These are phyloP conservation scores for Drosophila subpulchrella DNA, from an alignment of 1,140 invertebrate genomes.

Conservation along the genomic window DNA sequence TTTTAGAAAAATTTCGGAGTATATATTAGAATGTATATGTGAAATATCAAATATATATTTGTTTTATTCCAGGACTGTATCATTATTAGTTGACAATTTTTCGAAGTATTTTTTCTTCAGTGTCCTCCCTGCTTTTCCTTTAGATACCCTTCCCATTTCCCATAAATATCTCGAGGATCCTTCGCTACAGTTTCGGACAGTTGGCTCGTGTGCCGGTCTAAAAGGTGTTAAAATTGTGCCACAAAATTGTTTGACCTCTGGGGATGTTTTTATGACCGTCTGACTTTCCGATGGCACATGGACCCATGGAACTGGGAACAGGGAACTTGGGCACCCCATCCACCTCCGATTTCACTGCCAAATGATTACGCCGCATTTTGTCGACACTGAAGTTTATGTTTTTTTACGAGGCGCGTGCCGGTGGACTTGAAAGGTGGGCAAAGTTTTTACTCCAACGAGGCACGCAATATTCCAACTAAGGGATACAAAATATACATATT, in stretches of 20 bases:
- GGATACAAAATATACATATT: constrained; percentile 50
- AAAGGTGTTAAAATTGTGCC: constrained; percentile 81
- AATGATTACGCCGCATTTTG: constrained; percentile 77
- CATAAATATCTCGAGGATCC: constrained; percentile 62
- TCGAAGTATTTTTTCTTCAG: not conserved
- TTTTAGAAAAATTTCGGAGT: too few species aligned
- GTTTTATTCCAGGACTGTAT: too few species aligned
- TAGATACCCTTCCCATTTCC: constrained; percentile 34
- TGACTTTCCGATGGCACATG: constrained; percentile 33
- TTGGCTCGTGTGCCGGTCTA: constrained; percentile 59
- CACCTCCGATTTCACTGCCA: constrained; percentile 27
- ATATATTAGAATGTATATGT: too few species aligned
- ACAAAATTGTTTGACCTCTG: constrained; percentile 68
- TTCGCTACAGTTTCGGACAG: constrained; percentile 40
- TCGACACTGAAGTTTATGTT: constrained; percentile 81
- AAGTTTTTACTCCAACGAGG: constrained; percentile 39
- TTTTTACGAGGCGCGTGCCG: constrained; percentile 72
- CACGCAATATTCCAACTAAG: constrained; percentile 64
- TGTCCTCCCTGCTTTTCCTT: not conserved
- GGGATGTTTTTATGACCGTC: constrained; percentile 62
- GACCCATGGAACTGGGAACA: not conserved
- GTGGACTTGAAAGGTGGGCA: constrained; percentile 55
- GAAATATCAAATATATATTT: too few species aligned
- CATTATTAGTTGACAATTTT: too few species aligned
- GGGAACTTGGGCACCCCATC: not conserved